Percentiles rank a stretch among this genome's conserved stretches.
These are phyloP conservation scores for Vimba vimba DNA, from an alignment of 2,113 vertebrate species.

Conservation along the genomic window DNA sequence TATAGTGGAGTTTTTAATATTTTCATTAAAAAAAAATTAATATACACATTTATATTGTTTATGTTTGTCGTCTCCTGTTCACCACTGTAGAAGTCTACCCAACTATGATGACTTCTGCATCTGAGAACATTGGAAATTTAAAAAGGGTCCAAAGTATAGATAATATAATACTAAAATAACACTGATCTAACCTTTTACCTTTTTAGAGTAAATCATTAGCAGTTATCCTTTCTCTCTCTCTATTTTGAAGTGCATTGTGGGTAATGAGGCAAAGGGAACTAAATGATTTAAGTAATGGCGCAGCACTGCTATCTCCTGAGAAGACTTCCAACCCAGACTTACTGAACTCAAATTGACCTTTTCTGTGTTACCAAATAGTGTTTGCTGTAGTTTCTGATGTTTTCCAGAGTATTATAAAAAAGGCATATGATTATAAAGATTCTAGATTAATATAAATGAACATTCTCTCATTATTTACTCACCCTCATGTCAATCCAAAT, in stretches of 20 bases:
- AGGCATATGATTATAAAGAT: neutral
- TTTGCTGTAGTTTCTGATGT: neutral
- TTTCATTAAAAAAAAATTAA: no score
- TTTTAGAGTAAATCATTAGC: no score
- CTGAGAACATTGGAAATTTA: no score
- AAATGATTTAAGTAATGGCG: constrained; percentile 40
- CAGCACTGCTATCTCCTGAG: neutral
- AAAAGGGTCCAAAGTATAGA: no score
- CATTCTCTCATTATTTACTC: neutral
- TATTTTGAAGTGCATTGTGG: neutral
- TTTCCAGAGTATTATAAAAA: neutral
- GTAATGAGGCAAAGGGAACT: constrained; percentile 6
- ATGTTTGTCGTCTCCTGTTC: no score
- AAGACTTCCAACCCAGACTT: constrained; percentile 8
- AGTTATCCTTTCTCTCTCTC: neutral
- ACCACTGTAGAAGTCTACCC: no score
- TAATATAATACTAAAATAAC: no score
- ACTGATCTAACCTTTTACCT: no score
- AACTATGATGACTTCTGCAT: no score
- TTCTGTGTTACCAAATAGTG: neutral
- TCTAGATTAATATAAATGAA: neutral
- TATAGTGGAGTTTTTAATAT: no score
- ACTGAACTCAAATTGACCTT: constrained; percentile 1
- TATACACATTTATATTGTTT: no score
- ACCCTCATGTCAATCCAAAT: neutral